phyloP scores from a whole-genome alignment of 1,140 invertebrate genomes.

The Lepidurus couesii region DNA sequence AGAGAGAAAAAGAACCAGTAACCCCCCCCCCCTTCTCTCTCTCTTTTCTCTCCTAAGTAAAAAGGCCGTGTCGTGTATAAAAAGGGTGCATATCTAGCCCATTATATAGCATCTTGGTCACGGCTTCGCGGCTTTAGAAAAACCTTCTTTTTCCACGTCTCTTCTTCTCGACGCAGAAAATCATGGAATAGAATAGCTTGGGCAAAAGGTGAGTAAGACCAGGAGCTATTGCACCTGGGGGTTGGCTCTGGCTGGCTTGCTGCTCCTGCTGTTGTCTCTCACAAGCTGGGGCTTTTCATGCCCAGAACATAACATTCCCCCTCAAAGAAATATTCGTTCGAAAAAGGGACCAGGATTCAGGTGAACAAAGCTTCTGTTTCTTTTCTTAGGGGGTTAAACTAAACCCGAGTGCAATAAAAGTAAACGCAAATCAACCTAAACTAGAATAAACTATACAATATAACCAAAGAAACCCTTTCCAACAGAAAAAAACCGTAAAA shows the following conservation, averaged over 20 bases:
- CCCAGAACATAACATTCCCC: neutral
- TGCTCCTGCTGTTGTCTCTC: constrained; percentile 16
- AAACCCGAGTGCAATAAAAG: neutral
- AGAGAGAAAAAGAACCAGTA: too few species aligned
- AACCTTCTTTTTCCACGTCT: neutral
- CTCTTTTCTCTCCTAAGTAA: neutral
- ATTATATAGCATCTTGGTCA: constrained; percentile 10
- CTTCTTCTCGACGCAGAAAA: neutral
- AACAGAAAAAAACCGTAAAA: too few species aligned
- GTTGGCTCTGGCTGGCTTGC: constrained; percentile 20
- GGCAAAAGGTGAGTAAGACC: constrained; percentile 21
- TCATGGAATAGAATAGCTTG: neutral
- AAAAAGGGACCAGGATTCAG: neutral
- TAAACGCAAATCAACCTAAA: neutral
- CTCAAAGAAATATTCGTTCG: neutral
- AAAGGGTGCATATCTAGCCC: constrained; percentile 9
- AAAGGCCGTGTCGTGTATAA: neutral
- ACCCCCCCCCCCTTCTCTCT: too few species aligned
- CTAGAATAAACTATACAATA: too few species aligned
- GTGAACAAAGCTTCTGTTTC: neutral
- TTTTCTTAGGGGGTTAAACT: neutral
- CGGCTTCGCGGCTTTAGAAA: neutral
- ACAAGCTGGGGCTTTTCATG: constrained; percentile 7
- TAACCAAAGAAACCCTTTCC: too few species aligned
- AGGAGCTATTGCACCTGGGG: constrained; percentile 20